phyloP scores from a whole-genome alignment of 53 echinoderm and acorn worm species.

The Henricia sp. region DNA sequence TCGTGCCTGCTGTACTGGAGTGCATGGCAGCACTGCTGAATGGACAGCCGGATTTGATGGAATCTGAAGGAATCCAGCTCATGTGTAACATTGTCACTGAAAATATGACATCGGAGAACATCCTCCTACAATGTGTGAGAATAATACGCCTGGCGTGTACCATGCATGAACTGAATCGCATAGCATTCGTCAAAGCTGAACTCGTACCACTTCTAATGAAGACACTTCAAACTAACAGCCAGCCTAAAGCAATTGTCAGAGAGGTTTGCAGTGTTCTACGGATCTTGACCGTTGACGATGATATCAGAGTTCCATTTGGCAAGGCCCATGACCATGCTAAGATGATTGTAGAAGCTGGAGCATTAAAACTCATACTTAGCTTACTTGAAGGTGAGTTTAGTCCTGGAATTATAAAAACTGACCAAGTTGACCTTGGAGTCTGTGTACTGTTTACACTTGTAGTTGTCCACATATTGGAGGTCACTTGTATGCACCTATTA shows the following conservation, averaged over 20 bases:
- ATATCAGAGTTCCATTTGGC: constrained; percentile 91
- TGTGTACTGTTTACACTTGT: too few relatives aligned
- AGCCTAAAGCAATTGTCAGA: constrained; percentile 45
- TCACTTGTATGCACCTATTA: too few relatives aligned
- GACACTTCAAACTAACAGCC: constrained; percentile 52
- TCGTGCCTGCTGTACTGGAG: constrained; percentile 50
- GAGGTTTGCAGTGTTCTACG: constrained; percentile 79
- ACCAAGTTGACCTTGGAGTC: too few relatives aligned
- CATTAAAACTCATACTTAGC: constrained; percentile 63
- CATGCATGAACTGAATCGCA: constrained; percentile 91
- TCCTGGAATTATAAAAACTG: too few relatives aligned
- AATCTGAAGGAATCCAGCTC: constrained; percentile 64
- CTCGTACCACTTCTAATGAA: constrained; percentile 67
- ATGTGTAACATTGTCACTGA: constrained; percentile 50
- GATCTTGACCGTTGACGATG: constrained; percentile 84
- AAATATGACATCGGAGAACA: constrained; percentile 8
- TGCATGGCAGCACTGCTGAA: constrained; percentile 72
- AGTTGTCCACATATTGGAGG: too few relatives aligned
- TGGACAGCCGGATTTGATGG: constrained; percentile 93
- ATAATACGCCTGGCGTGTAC: constrained; percentile 79
- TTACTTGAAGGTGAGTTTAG: constrained; percentile 69
- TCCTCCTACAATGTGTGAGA: constrained; percentile 38
- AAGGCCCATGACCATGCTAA: constrained; percentile 99
- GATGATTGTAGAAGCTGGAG: constrained; percentile 89
- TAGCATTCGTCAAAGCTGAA: constrained; percentile 77